Conservation (phyloP, 2,113 vertebrate species). For the Serinus canaria region DNA sequence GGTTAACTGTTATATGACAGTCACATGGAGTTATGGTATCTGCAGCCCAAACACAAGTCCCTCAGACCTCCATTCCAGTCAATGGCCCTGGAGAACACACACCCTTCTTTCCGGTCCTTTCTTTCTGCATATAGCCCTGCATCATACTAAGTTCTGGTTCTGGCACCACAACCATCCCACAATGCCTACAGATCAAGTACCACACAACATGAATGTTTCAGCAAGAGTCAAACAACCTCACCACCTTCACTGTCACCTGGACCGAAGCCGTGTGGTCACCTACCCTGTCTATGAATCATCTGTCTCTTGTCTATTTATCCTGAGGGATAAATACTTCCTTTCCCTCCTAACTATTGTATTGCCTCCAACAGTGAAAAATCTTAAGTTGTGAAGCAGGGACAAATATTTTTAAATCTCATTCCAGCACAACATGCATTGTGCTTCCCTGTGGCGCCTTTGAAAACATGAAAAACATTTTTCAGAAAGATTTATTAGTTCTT, state of each 20-base stretch:
- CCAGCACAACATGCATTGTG: neutral
- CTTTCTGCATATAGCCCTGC: neutral
- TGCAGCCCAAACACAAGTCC: neutral
- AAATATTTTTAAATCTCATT: slow-evolving; percentile 14
- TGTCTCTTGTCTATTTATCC: neutral
- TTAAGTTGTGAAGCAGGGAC: neutral
- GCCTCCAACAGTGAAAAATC: neutral
- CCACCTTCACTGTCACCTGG: neutral
- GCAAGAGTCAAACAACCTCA: neutral
- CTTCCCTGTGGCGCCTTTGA: neutral
- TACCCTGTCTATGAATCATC: neutral
- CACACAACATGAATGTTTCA: neutral
- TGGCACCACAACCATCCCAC: neutral
- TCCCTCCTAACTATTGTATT: neutral
- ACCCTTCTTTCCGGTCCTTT: neutral
- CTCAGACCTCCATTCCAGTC: neutral
- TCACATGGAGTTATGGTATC: neutral
- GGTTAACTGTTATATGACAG: neutral
- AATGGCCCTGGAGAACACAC: neutral
- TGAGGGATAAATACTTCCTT: neutral
- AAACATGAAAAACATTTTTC: slow-evolving; percentile 21
- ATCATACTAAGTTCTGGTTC: neutral
- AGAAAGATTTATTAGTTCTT: slow-evolving; percentile 21
- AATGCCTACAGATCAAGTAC: neutral
- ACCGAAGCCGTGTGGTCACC: neutral